These are phyloP conservation scores for Oxystoma pomonae DNA, from an alignment of 2,888 invertebrate genomes.

Conservation along the genomic window DNA sequence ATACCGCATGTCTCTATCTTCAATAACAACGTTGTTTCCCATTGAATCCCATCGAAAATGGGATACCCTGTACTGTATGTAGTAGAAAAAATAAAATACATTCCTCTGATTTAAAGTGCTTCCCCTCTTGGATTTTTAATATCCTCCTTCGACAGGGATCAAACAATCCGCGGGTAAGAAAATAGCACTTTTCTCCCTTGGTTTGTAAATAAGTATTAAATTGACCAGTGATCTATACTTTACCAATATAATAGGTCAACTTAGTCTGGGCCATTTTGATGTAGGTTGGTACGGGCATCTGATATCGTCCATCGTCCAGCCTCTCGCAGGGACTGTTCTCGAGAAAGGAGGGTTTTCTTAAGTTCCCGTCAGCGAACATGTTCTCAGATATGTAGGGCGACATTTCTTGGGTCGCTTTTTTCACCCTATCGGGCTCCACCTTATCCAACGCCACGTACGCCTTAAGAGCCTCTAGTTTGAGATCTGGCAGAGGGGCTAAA, in stretches of 20 bases:
- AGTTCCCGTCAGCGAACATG: constrained; percentile 16
- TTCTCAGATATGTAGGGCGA: constrained; percentile 25
- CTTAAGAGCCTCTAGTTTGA: constrained; percentile 18
- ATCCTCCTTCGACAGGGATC: no score
- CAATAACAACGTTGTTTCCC: no score
- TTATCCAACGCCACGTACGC: constrained; percentile 22
- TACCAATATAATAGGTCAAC: constrained; percentile 30
- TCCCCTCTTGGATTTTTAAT: no score
- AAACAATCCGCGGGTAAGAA: neutral
- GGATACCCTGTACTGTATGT: no score
- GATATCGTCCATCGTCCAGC: constrained; percentile 25
- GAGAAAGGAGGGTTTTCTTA: constrained; percentile 28
- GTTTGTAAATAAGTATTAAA: no score
- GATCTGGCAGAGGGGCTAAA: constrained; percentile 25
- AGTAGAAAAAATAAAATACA: no score
- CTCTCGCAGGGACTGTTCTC: constrained; percentile 22
- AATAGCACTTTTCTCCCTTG: no score
- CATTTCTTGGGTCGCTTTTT: constrained; percentile 26
- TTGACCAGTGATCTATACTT: no score
- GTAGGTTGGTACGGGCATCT: constrained; percentile 22
- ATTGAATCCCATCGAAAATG: no score
- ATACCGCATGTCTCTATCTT: no score
- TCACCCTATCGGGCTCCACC: constrained; percentile 19
- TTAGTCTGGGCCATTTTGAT: constrained; percentile 20
- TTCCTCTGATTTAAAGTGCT: no score